These are phyloP conservation scores for Lethocerus indicus DNA, from an alignment of 1,140 invertebrate genomes.

Conservation along the genomic window DNA sequence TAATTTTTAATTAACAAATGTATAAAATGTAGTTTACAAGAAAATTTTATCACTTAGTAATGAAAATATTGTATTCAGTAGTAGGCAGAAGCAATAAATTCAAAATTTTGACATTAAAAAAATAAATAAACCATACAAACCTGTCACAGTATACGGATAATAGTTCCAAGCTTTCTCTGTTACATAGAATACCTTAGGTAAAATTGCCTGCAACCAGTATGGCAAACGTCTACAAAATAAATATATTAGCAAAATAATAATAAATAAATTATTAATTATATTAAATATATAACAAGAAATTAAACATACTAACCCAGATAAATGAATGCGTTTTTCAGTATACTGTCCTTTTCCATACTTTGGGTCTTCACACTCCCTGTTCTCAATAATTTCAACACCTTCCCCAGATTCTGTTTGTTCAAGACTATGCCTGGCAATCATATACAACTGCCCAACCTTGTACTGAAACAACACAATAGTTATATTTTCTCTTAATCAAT, in stretches of 20 bases:
- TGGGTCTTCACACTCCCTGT: constrained; percentile 59
- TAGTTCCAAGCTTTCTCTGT: constrained; percentile 92
- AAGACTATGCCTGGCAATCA: constrained; percentile 84
- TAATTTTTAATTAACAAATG: no score
- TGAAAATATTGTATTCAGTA: background rate
- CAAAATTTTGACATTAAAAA: constrained; percentile 6
- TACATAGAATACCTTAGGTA: constrained; percentile 81
- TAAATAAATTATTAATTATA: background rate
- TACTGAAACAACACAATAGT: constrained; percentile 42
- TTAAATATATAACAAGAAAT: background rate
- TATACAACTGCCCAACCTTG: constrained; percentile 79
- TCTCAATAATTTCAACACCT: constrained; percentile 82
- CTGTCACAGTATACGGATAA: constrained; percentile 83
- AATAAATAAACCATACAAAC: constrained; percentile 29
- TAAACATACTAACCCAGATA: constrained; percentile 5
- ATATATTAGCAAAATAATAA: constrained; percentile 1
- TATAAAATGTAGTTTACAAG: no score
- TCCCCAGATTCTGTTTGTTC: constrained; percentile 80
- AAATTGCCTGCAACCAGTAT: constrained; percentile 71
- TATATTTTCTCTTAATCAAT: background rate
- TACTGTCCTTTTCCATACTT: constrained; percentile 69
- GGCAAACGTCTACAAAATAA: constrained; percentile 59
- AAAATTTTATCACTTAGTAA: background rate
- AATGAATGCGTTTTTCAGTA: constrained; percentile 54
- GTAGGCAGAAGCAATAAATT: background rate